A percentile compares a stretch with the other conserved stretches of the same genome.
Conservation (phyloP, 1,140 invertebrate species). For the Zaprionus tsacasi region DNA sequence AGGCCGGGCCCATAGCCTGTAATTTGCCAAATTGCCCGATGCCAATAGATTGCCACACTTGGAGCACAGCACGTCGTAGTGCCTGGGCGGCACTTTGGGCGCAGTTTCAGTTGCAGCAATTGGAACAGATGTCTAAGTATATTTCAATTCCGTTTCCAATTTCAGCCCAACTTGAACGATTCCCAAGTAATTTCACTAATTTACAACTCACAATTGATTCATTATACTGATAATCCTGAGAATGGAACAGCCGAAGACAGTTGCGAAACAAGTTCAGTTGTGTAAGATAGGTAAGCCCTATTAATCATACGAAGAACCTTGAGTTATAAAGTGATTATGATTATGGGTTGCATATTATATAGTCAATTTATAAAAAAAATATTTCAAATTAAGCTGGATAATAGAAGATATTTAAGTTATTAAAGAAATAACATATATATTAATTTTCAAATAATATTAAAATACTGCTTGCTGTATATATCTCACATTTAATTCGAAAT, state of each 20-base stretch:
- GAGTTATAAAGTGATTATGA: background rate
- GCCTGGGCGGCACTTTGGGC: background rate
- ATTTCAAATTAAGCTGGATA: too few relatives aligned
- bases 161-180: background rate
- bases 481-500: too few relatives aligned
- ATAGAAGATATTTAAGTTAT: too few relatives aligned
- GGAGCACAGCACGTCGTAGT: background rate
- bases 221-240: background rate
- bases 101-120: background rate
- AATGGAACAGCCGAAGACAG: background rate
- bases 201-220: background rate
- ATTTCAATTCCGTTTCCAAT: background rate
- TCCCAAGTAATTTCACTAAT: background rate
- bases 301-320: too few relatives aligned
- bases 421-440: too few relatives aligned
- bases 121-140: background rate
- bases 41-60: conserved; percentile 31
- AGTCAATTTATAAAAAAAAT: background rate
- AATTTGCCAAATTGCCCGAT: conserved; percentile 70
- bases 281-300: background rate
- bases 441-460: too few relatives aligned
- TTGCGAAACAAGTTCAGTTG: background rate
- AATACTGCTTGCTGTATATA: too few relatives aligned
- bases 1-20: conserved; percentile 47
- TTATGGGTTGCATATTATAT: background rate